phyloP scores from a whole-genome alignment of 2,888 invertebrate species.

The Adelphocoris suturalis region DNA sequence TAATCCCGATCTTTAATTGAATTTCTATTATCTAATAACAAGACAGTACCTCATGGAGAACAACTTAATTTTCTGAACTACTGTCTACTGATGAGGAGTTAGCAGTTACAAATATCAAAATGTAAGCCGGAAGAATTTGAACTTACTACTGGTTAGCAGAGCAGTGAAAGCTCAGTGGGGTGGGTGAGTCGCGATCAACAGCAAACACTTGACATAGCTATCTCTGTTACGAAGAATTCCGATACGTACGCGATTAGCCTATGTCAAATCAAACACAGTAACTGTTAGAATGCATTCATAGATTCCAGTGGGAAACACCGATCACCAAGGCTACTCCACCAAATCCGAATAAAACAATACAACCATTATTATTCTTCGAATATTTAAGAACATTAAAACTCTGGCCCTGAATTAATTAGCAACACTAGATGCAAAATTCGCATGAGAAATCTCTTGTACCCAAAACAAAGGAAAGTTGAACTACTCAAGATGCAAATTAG shows the following conservation, averaged over 20 bases:
- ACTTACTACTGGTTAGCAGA: no score
- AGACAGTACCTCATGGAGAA: no score
- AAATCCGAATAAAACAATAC: background rate
- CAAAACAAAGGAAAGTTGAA: background rate
- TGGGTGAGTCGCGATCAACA: no score
- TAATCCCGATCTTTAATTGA: no score
- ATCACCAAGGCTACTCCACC: background rate
- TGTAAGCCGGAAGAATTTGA: no score
- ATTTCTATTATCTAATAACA: no score
- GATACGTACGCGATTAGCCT: background rate
- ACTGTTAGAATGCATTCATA: background rate
- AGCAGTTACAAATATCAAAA: no score
- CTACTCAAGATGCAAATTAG: background rate
- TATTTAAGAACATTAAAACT: background rate
- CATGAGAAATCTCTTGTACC: background rate
- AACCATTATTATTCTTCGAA: background rate
- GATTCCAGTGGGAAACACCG: background rate
- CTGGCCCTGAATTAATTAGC: background rate
- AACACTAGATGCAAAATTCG: background rate
- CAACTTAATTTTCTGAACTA: no score
- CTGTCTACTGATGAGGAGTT: no score
- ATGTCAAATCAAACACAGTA: background rate
- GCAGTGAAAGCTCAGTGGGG: no score
- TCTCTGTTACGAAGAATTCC: background rate
- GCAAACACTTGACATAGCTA: no score